These are phyloP conservation scores for Schmidtea mediterranea DNA, from an alignment of 1,140 invertebrate genomes.

Conservation along the genomic window DNA sequence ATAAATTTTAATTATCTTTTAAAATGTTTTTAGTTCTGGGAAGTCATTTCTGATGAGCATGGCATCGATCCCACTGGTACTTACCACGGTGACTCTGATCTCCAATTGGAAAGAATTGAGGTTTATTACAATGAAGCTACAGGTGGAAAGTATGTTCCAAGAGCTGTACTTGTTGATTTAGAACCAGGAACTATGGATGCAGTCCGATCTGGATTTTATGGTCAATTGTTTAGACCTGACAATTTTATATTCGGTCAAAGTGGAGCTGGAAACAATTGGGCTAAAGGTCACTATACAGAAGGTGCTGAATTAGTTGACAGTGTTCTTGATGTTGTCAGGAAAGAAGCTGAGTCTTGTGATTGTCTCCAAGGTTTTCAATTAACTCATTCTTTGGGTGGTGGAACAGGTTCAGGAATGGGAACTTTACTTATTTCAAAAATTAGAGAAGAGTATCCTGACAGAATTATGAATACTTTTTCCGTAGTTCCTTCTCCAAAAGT, in stretches of 20 bases:
- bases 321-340: constrained; percentile 49
- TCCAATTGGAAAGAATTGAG: too few relatives aligned
- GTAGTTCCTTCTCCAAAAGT: too few relatives aligned
- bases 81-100: constrained; percentile 36
- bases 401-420: too few relatives aligned
- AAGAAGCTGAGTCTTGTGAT: too few relatives aligned
- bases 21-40: background rate
- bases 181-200: constrained; percentile 74
- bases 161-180: constrained; percentile 52
- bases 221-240: constrained; percentile 56
- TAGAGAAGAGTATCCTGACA: too few relatives aligned
- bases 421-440: constrained; percentile 13
- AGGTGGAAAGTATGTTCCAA: constrained; percentile 54
- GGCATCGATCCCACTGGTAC: constrained; percentile 25
- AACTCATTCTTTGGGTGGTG: too few relatives aligned
- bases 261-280: too few relatives aligned
- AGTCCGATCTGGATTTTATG: constrained; percentile 54
- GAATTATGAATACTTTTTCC: constrained; percentile 48
- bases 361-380: constrained; percentile 26
- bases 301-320: constrained; percentile 49
- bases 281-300: too few relatives aligned
- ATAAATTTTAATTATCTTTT: background rate
- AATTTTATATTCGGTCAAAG: constrained; percentile 53
- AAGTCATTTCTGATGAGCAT: too few relatives aligned
- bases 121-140: constrained; percentile 69